Conservation (phyloP, 2,888 invertebrate genomes). For the Aleiodes leptofemur region DNA sequence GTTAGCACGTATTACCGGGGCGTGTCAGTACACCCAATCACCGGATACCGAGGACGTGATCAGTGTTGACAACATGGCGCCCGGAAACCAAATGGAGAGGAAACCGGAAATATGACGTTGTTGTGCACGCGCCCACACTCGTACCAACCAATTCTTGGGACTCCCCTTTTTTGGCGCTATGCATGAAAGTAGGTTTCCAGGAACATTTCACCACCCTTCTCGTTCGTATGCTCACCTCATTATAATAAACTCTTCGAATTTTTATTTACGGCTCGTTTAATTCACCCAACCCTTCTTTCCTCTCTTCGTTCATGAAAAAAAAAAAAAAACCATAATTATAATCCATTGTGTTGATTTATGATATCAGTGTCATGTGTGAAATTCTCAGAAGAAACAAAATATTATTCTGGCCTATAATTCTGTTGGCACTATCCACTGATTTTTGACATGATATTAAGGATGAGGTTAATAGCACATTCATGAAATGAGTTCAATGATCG, state of each 20-base stretch:
- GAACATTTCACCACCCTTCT: conserved; percentile 50
- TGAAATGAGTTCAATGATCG: conserved; percentile 54
- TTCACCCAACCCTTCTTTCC: not conserved
- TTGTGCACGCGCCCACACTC: conserved; percentile 32
- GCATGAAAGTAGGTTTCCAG: conserved; percentile 58
- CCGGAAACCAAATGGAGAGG: conserved; percentile 60
- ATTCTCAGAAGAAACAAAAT: conserved; percentile 9
- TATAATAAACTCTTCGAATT: too few relatives aligned
- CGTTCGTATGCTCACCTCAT: too few relatives aligned
- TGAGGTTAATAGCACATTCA: conserved; percentile 67
- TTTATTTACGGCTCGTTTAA: not conserved
- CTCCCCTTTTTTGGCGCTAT: conserved; percentile 52
- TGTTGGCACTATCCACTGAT: conserved; percentile 33
- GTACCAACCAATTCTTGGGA: conserved; percentile 17
- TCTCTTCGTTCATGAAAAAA: not conserved
- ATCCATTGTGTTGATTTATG: not conserved
- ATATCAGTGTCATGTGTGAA: not conserved
- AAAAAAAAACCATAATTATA: not conserved
- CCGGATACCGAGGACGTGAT: conserved; percentile 66
- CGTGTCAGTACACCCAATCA: conserved; percentile 51
- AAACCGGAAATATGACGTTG: conserved; percentile 61
- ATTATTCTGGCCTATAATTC: conserved; percentile 21
- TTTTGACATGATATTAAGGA: conserved; percentile 47
- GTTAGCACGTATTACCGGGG: conserved; percentile 38
- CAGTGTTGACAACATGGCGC: conserved; percentile 62